These are phyloP conservation scores for Benitochromis conjunctus DNA, from an alignment of 2,113 vertebrate genomes.

Conservation along the genomic window DNA sequence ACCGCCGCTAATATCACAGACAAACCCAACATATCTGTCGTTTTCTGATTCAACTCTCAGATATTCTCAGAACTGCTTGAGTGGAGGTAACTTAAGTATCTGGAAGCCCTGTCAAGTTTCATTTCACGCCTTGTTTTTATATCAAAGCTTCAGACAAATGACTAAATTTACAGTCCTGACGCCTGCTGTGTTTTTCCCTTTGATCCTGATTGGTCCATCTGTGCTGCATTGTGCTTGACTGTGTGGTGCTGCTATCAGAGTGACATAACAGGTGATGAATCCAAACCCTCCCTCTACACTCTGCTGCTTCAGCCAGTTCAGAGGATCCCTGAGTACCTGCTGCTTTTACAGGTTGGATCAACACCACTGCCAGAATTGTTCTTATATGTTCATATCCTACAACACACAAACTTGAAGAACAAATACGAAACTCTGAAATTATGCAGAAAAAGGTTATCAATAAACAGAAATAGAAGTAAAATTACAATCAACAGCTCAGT, in stretches of 20 bases:
- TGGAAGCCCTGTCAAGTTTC: neutral
- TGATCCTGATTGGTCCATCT: neutral
- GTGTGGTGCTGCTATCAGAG: constrained; percentile 42
- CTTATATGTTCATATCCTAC: neutral
- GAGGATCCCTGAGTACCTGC: constrained; percentile 91
- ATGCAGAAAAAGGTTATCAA: neutral
- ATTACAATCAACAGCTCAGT: neutral
- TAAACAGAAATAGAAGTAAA: neutral
- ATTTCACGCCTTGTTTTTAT: neutral
- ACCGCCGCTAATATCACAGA: neutral
- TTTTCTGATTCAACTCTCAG: neutral
- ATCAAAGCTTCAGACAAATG: neutral
- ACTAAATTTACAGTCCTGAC: neutral
- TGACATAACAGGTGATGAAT: constrained; percentile 81
- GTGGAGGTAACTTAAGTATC: neutral
- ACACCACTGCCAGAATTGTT: neutral
- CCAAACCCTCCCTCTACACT: constrained; percentile 86
- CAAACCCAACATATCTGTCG: accelerated
- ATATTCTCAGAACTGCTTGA: neutral
- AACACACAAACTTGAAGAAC: neutral
- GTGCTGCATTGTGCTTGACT: neutral
- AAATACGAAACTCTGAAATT: neutral
- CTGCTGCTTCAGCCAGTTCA: constrained; percentile 93
- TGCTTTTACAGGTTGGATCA: constrained; percentile 84
- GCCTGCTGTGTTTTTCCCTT: neutral